Conservation (phyloP, 2,888 invertebrate genomes). For the Hydriomena furcata region DNA sequence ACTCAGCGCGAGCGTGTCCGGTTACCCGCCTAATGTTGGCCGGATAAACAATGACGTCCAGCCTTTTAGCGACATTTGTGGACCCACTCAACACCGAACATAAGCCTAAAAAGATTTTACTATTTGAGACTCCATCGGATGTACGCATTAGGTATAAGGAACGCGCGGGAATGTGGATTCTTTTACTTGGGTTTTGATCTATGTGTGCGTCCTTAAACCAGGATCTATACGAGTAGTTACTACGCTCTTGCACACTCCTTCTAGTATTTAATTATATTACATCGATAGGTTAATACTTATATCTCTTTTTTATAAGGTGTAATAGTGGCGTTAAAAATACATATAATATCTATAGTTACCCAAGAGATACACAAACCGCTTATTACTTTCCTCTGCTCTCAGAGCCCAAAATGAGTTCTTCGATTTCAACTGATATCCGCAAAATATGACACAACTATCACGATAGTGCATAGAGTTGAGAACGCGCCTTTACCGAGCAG, state of each 20-base stretch:
- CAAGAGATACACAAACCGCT: no score
- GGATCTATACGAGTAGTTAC: neutral
- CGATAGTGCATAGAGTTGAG: no score
- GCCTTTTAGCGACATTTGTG: conserved; percentile 84
- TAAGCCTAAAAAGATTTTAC: conserved; percentile 82
- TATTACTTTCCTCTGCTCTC: no score
- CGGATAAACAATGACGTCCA: conserved; percentile 84
- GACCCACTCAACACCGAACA: conserved; percentile 81
- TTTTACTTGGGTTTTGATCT: conserved; percentile 23
- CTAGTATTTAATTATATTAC: no score
- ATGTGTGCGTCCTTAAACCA: neutral
- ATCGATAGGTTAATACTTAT: no score
- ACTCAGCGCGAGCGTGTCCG: conserved; percentile 83
- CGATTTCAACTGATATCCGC: no score
- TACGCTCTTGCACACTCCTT: no score
- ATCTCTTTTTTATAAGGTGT: no score
- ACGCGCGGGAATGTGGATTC: conserved; percentile 33
- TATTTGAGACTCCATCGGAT: conserved; percentile 70
- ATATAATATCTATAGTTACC: no score
- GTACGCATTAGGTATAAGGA: conserved; percentile 53
- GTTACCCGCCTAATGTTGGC: conserved; percentile 83
- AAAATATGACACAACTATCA: no score
- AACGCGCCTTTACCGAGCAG: conserved; percentile 38
- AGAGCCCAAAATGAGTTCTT: no score
- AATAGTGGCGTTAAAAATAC: no score